Conservation (phyloP, 2,888 invertebrate genomes). For the Nesidiocoris tenuis region DNA sequence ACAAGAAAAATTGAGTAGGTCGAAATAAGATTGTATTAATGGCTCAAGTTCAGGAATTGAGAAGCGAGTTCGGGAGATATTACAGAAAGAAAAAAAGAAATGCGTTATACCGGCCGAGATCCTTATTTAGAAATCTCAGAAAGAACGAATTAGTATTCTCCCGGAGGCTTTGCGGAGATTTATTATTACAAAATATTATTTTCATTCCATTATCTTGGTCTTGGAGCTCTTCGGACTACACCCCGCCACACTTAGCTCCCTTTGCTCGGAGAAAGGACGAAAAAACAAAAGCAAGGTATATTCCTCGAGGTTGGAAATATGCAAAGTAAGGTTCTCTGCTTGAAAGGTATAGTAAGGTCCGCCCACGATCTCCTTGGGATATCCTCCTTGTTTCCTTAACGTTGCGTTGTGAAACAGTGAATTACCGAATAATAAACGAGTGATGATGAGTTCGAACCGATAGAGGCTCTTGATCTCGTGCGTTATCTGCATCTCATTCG, state of each 20-base stretch:
- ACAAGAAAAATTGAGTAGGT: background rate
- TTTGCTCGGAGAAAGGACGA: constrained; percentile 12
- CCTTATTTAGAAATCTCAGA: constrained; percentile 45
- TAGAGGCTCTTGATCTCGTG: background rate
- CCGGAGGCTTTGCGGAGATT: constrained; percentile 37
- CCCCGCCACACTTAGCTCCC: background rate
- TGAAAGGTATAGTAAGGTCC: background rate
- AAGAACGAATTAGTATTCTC: constrained; percentile 48
- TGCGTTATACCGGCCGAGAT: constrained; percentile 30
- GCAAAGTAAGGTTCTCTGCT: constrained; percentile 27
- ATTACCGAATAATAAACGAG: background rate
- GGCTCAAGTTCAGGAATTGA: background rate
- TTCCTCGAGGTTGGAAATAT: constrained; percentile 44
- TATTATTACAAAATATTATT: constrained; percentile 45
- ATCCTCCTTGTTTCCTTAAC: background rate
- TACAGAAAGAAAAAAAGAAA: constrained; percentile 19
- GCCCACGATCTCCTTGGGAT: background rate
- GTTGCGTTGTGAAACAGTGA: background rate
- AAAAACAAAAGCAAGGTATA: constrained; percentile 34
- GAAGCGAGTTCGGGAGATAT: constrained; percentile 23
- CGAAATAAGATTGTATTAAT: background rate
- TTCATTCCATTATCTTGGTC: constrained; percentile 42
- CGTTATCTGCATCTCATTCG: background rate
- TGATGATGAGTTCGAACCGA: background rate
- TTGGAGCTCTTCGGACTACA: constrained; percentile 14